phyloP scores from a whole-genome alignment of 2,797 vertebrate genomes.

The Euphonia xanthogaster region DNA sequence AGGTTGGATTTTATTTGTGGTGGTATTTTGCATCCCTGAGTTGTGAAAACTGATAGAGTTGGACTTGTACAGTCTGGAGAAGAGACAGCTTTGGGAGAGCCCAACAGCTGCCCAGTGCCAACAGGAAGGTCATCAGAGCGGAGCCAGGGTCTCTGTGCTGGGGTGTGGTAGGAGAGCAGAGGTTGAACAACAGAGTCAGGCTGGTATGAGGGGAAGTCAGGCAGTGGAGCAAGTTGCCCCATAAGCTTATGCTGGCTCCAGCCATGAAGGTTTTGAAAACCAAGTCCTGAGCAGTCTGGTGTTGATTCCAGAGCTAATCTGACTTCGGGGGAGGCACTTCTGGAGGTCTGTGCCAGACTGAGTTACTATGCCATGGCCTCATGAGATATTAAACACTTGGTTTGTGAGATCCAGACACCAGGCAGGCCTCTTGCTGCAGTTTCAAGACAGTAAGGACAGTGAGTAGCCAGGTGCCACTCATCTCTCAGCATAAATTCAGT shows the following conservation, averaged over 20 bases:
- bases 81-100: accelerated
- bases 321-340: not conserved
- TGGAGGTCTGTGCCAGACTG: not conserved
- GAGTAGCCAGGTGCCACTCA: accelerated
- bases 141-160: not conserved
- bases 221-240: not conserved
- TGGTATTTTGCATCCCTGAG: not conserved
- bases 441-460: not conserved
- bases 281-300: not conserved
- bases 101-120: not conserved
- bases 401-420: not conserved
- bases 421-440: not conserved
- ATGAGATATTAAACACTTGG: not conserved
- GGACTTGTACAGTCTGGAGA: not conserved
- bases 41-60: not conserved
- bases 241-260: not conserved
- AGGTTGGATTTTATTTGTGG: not conserved
- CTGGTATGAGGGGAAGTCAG: not conserved
- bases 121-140: not conserved
- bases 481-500: accelerated
- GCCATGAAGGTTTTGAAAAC: not conserved
- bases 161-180: not conserved
- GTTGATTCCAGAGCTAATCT: not conserved
- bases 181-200: not conserved
- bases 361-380: not conserved